A percentile compares a stretch with the other conserved stretches of the same genome.
phyloP scores from a whole-genome alignment of 2,113 vertebrate species.

The Saccopteryx leptura region DNA sequence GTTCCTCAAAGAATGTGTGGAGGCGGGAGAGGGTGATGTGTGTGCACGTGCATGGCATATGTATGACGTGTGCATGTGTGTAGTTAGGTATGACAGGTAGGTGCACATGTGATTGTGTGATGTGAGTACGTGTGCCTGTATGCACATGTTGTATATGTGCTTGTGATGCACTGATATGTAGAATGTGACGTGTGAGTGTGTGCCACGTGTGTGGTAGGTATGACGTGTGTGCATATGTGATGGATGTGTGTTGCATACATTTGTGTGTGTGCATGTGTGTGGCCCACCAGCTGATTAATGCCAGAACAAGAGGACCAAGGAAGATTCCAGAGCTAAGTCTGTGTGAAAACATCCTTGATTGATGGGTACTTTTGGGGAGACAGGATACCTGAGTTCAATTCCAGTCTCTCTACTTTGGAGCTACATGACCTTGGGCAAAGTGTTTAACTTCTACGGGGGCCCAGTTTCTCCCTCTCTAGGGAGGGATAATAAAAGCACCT shows the following conservation, averaged over 20 bases:
- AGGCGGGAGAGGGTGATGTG: too few species aligned
- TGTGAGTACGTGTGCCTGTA: too few species aligned
- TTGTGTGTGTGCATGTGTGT: not conserved
- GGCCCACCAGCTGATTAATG: too few species aligned
- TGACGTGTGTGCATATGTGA: accelerated
- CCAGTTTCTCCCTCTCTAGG: not conserved
- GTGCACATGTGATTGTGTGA: too few species aligned
- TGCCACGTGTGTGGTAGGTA: not conserved
- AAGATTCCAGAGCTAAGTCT: not conserved
- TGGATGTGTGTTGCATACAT: too few species aligned
- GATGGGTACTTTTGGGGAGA: not conserved
- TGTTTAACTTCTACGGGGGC: not conserved
- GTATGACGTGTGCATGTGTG: too few species aligned
- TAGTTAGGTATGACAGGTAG: too few species aligned
- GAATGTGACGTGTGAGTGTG: too few species aligned
- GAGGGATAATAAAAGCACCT: not conserved
- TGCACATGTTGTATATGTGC: too few species aligned
- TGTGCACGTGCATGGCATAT: not conserved
- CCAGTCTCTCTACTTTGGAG: not conserved
- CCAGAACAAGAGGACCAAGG: not conserved
- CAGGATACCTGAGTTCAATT: not conserved
- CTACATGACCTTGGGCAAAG: not conserved
- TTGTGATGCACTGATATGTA: too few species aligned
- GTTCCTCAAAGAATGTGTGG: not conserved
- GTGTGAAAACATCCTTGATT: not conserved